Percentiles rank a stretch among this genome's conserved stretches.
Conservation (phyloP, 2,113 vertebrate species). For the Marmota monax region DNA sequence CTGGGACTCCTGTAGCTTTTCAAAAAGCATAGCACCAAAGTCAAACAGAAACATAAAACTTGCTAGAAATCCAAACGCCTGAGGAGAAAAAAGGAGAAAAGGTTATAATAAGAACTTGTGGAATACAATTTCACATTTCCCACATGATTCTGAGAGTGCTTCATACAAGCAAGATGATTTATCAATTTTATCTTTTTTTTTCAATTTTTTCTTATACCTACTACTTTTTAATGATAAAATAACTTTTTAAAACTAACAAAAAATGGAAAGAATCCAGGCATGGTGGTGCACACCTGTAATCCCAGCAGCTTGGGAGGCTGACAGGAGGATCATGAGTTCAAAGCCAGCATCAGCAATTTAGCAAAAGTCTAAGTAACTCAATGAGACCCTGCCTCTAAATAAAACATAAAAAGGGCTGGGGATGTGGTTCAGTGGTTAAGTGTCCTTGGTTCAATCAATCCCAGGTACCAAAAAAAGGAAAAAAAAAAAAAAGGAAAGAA, state of each 20-base stretch:
- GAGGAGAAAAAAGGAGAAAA: conserved; percentile 56
- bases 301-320: background rate
- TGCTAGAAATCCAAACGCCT: conserved; percentile 94
- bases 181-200: background rate
- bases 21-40: accelerated
- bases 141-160: background rate
- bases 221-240: background rate
- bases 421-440: background rate
- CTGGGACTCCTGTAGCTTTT: accelerated
- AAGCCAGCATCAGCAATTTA: background rate
- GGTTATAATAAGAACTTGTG: background rate
- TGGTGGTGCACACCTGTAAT: too few species aligned
- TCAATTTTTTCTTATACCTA: background rate
- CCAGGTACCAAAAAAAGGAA: background rate
- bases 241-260: conserved; percentile 23
- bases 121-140: background rate
- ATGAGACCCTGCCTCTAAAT: background rate
- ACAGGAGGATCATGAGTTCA: background rate
- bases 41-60: conserved; percentile 85
- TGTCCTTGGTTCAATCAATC: background rate
- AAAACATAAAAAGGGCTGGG: background rate
- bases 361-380: background rate
- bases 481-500: conserved; percentile 3
- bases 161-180: background rate
- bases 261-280: background rate